Evolutionary conservation across 2,888 invertebrate species (phyloP).

Genomic region (Drosophila robusta): DNA sequence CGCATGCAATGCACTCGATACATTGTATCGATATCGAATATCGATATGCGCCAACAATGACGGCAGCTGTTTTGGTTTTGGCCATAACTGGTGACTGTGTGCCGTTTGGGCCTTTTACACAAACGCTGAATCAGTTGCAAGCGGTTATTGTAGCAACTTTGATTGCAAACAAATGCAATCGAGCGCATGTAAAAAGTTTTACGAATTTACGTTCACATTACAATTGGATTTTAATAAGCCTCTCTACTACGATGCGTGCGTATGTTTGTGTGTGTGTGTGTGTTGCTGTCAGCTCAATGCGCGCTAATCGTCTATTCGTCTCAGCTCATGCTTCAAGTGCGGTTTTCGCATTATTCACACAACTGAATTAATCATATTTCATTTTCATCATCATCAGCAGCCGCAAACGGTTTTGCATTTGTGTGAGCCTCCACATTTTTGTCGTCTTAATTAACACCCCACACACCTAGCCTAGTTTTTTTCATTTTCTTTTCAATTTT

Average conservation of each 20-base stretch:
- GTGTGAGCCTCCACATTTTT: slow-evolving; percentile 40
- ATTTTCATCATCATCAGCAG: slow-evolving; percentile 40
- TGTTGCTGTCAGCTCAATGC: slow-evolving; percentile 45
- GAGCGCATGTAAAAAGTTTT: not conserved
- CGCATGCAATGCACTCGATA: slow-evolving; percentile 64
- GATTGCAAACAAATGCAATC: slow-evolving; percentile 10
- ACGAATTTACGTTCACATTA: slow-evolving; percentile 7
- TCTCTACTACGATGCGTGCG: slow-evolving; percentile 15
- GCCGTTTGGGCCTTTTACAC: slow-evolving; percentile 35
- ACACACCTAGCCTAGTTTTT: slow-evolving; percentile 49
- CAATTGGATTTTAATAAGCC: slow-evolving; percentile 41
- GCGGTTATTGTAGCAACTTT: slow-evolving; percentile 17
- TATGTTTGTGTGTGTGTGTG: slow-evolving; percentile 20
- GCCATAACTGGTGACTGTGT: slow-evolving; percentile 59
- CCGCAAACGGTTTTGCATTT: slow-evolving; percentile 38
- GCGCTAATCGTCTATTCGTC: slow-evolving; percentile 51
- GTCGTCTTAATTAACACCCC: slow-evolving; percentile 62
- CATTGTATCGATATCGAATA: slow-evolving; percentile 58
- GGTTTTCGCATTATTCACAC: slow-evolving; percentile 56
- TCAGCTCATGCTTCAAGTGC: slow-evolving; percentile 51
- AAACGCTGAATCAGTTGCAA: slow-evolving; percentile 34
- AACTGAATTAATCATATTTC: slow-evolving; percentile 64
- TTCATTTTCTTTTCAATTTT: slow-evolving; percentile 16
- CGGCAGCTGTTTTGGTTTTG: slow-evolving; percentile 75
- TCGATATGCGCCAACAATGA: slow-evolving; percentile 56